phyloP scores from a whole-genome alignment of 2,113 vertebrate species.

The Leptosomus discolor region DNA sequence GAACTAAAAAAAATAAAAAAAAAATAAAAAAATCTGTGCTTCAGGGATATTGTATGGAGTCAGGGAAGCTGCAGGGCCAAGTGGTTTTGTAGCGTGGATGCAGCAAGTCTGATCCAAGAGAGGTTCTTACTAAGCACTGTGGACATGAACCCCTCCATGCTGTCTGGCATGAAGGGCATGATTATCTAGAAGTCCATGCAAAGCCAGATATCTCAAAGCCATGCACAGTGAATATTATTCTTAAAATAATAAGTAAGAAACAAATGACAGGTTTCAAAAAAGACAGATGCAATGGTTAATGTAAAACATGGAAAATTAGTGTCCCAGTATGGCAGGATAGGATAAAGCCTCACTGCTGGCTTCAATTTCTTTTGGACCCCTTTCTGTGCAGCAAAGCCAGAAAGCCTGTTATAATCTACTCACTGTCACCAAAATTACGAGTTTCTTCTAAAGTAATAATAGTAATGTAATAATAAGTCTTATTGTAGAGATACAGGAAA shows the following conservation, averaged over 20 bases:
- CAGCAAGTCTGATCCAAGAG: background rate
- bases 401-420: conserved; percentile 40
- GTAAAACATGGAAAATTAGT: background rate
- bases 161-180: background rate
- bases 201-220: background rate
- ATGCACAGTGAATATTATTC: background rate
- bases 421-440: conserved; percentile 29
- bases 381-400: background rate
- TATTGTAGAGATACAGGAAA: background rate
- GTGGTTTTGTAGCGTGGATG: background rate
- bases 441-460: conserved; percentile 22
- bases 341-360: background rate
- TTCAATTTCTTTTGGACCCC: background rate
- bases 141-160: fast-evolving
- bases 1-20: background rate
- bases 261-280: background rate
- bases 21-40: too few relatives aligned
- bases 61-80: background rate
- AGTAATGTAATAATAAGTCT: background rate
- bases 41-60: background rate
- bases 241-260: background rate
- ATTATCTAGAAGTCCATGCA: background rate
- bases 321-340: background rate
- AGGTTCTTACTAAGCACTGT: background rate
- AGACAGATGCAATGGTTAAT: background rate